Evolutionary conservation across 2,113 vertebrate genomes (phyloP).

Genomic region (Catharus minimus): DNA sequence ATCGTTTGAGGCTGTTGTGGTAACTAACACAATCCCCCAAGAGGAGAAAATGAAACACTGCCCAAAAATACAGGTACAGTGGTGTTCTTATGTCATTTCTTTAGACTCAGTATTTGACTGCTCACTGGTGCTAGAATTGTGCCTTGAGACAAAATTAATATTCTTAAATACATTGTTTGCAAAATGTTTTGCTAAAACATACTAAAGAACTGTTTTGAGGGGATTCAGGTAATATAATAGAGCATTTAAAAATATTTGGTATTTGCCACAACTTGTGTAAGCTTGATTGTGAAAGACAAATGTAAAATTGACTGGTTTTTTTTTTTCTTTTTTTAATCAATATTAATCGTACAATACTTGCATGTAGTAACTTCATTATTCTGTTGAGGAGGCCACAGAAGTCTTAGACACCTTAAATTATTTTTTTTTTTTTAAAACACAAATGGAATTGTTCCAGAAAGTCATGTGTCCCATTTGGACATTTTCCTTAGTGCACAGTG

Average conservation of each 20-base stretch:
- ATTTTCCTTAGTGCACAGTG: background rate
- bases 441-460: background rate
- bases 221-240: background rate
- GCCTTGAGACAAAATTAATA: background rate
- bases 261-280: background rate
- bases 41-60: constrained; percentile 96
- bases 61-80: constrained; percentile 90
- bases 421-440: background rate
- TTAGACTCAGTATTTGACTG: background rate
- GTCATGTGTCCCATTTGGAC: background rate
- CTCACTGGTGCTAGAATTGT: background rate
- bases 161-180: background rate
- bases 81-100: background rate
- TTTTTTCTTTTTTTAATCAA: rapidly evolving
- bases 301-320: background rate
- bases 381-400: background rate
- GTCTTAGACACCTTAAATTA: rapidly evolving
- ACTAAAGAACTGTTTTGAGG: background rate
- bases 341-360: background rate
- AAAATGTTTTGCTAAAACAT: background rate
- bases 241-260: background rate
- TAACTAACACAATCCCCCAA: constrained; percentile 95
- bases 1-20: constrained; percentile 91
- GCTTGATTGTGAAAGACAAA: background rate
- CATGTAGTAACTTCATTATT: background rate